Evolutionary conservation across 2,888 invertebrate species (phyloP).

Genomic region (Labia minor): DNA sequence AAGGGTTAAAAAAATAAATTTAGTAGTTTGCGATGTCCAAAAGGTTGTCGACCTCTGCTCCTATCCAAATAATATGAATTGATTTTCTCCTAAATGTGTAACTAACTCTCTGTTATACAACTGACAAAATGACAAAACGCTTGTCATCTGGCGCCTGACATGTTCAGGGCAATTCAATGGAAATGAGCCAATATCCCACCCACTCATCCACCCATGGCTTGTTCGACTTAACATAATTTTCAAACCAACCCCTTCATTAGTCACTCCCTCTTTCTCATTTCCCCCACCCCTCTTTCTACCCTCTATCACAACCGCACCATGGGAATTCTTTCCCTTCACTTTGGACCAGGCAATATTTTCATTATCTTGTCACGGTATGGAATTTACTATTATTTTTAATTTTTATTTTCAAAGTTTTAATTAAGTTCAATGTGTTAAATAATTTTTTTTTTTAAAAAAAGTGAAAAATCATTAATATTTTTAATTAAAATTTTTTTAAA

Average conservation of each 20-base stretch:
- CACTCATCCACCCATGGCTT: too few relatives aligned
- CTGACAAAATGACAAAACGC: background rate
- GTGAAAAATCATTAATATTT: too few relatives aligned
- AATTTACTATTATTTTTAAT: background rate
- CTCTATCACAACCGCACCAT: background rate
- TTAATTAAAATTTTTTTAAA: too few relatives aligned
- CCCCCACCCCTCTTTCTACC: background rate
- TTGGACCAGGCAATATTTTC: background rate
- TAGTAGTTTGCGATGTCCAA: too few relatives aligned
- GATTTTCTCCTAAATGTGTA: too few relatives aligned
- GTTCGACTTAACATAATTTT: too few relatives aligned
- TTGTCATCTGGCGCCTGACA: background rate
- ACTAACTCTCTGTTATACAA: background rate
- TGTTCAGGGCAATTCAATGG: slow-evolving; percentile 1
- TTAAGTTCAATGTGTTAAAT: background rate
- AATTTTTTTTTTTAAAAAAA: too few relatives aligned
- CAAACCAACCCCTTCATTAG: too few relatives aligned
- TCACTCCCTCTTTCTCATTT: background rate
- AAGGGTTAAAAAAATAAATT: too few relatives aligned
- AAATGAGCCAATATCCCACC: background rate
- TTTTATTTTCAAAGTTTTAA: slow-evolving; percentile 1
- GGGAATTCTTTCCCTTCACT: slow-evolving; percentile 3
- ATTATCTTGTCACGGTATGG: slow-evolving; percentile 5
- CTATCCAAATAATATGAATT: too few relatives aligned
- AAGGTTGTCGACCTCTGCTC: too few relatives aligned